Base-by-base conservation (phyloP, 92 coral and sea anemone species). In the Epizoanthus rinbou region DNA sequence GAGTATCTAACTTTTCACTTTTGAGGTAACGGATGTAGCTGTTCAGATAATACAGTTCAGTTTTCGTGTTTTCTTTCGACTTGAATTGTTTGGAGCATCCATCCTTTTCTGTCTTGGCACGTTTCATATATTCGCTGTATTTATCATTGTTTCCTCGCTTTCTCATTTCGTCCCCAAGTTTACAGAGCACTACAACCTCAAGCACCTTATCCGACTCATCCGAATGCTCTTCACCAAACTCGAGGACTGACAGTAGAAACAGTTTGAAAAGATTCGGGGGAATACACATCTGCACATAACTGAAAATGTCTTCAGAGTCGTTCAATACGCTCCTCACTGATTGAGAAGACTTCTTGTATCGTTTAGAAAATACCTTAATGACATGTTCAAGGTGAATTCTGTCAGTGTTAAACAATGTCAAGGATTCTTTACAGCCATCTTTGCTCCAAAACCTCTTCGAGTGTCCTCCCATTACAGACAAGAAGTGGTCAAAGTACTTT, bases 261-360 rank as follows among this genome's bases (percentile, higher is more conserved):
- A 7, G 0, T 1, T 69, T 17, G 37, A 73, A 86, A 10, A 56
- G 60, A n/a, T 63, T 73, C 4, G 83, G 89, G 22, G 79, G 57
- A 65, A 86, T 67, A 16, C 89, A 86, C 89, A 50, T 64, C 70
- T 86, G 80, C 18, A 80, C 43, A n/a, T 86, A 86, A 41, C 23
- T 1, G 4, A 57, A 71, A 19, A 47, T 21, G 18, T 45, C 23
- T 17, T 43, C 76, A 47, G 50, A 5, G 17, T 71, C 58, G 14
- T 10, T 13, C 4, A 23, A 9, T 71, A 45, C 50, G 14, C 57
- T 50, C 28, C 57, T 19, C 22, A 45, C 76, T 71, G 58, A 9
- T 3, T 18, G 33, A 21, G 76, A 71, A 19, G 31, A 28, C 31
- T 28, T 16, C 25, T 24, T 37, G 13, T 11, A 8, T 25, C 2